Percentiles rank a stretch among this genome's conserved stretches.
Conservation (phyloP, 1,140 invertebrate species). For the Ctenoplectra terminalis region DNA sequence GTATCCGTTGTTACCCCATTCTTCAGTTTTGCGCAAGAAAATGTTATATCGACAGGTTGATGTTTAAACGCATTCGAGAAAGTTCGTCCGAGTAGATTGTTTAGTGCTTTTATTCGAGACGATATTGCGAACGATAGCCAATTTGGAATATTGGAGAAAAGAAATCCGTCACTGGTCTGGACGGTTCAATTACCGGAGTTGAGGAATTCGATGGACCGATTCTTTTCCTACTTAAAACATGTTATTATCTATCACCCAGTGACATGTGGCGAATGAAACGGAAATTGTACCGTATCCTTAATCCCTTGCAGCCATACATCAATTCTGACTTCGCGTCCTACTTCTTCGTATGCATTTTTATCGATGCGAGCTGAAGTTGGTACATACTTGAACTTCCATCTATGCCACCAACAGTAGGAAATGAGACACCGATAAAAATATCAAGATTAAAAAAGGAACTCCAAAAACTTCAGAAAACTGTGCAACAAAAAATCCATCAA, state of each 20-base stretch:
- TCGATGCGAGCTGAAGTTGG: background rate
- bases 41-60: no score
- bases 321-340: background rate
- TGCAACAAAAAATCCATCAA: no score
- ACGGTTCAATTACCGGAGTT: conserved; percentile 8
- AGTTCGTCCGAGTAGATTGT: no score
- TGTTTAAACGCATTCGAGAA: no score
- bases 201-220: background rate
- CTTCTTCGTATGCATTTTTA: background rate
- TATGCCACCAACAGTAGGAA: background rate
- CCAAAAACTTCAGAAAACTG: no score
- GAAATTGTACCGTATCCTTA: background rate
- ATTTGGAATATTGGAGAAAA: background rate
- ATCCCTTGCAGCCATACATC: background rate
- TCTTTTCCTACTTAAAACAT: background rate
- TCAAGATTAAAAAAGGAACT: no score
- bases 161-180: background rate
- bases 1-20: no score
- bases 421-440: no score
- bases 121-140: background rate
- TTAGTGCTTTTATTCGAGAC: no score
- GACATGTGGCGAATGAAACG: background rate
- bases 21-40: no score
- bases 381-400: background rate
- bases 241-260: conserved; percentile 1